Evolutionary conservation across 35 echinoderm and acorn worm genomes (phyloP).

Genomic region (Ptychodera flava): DNA sequence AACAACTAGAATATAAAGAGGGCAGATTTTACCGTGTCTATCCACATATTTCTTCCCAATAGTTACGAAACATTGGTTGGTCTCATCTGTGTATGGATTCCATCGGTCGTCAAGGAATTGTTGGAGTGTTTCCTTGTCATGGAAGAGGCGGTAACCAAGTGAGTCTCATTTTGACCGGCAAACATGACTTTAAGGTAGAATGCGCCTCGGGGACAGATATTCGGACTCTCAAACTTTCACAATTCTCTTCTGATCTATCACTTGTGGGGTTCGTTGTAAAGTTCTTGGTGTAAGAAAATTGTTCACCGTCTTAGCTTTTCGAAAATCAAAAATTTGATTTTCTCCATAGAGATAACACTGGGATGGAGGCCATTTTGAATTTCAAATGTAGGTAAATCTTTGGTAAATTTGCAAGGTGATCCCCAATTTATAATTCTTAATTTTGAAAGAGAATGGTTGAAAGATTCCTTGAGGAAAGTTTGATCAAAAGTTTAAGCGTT

Average conservation of each 20-base stretch:
- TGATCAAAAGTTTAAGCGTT: no score
- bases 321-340: no score
- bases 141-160: background rate
- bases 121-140: background rate
- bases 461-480: no score
- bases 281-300: background rate
- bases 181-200: background rate
- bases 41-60: background rate
- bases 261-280: background rate
- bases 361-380: no score
- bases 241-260: background rate
- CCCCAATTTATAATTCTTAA: no score
- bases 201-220: background rate
- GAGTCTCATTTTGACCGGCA: background rate
- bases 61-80: background rate
- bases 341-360: no score
- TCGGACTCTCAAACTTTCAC: background rate
- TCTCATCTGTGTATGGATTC: background rate
- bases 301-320: no score
- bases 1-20: background rate
- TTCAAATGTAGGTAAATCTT: no score
- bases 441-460: no score
- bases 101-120: background rate
- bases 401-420: no score
- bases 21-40: background rate